Base-by-base conservation (phyloP, 2,797 vertebrate genomes). In the Morelia viridis region DNA sequence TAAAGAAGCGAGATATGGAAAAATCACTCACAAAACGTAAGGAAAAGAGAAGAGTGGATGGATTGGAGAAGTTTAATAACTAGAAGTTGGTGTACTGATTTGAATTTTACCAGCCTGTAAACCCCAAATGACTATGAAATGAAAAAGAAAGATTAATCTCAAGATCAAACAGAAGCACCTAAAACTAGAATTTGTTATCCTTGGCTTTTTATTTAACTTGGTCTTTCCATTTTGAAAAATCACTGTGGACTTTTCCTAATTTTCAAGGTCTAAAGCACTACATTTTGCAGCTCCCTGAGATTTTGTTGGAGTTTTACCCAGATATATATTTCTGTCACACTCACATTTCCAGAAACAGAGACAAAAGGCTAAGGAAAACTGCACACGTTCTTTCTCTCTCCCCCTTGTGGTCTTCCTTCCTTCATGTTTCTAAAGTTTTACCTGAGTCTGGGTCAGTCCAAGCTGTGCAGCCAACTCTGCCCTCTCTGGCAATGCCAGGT, bases 361-460 rank as follows among this genome's bases (percentile, higher is more conserved):
- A 22, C 64, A 28, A 87, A 76, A 57, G 31, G 26, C 83, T 28
- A 88, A 88, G 35, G 9, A 35, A 87, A 89, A 50, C 31, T 2
- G 22, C 12, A 5, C 2, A 1, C 26, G 35, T 26, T 22, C 26
- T 22, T 24, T 15, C 22, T 41, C 85, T 35, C 56, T 35, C 85
- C 22, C 65, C 1, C 11, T 58, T 35, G 7, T 60, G 28, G 8
- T 31, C 15, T 31, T 11, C n/a, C 56, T 58, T 11, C 85, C 56
- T 19, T 53, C 28, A 2, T 68, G 60, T 64, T 53, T 68, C 60
- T 58, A n/a, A 65, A 87, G 60, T 26, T 22, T 94, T 93, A 98
- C 98, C 99, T 99, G 99, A 26, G 99, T 99, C 98, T 99, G 99
- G 26, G 99, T 99, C 94, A 99, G 98, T 95, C 99, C 99, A 90